Evolutionary conservation across 2,113 vertebrate species (phyloP), one percentile per base, ranked within the genome.

Genomic region (Xerus inauris): DNA sequence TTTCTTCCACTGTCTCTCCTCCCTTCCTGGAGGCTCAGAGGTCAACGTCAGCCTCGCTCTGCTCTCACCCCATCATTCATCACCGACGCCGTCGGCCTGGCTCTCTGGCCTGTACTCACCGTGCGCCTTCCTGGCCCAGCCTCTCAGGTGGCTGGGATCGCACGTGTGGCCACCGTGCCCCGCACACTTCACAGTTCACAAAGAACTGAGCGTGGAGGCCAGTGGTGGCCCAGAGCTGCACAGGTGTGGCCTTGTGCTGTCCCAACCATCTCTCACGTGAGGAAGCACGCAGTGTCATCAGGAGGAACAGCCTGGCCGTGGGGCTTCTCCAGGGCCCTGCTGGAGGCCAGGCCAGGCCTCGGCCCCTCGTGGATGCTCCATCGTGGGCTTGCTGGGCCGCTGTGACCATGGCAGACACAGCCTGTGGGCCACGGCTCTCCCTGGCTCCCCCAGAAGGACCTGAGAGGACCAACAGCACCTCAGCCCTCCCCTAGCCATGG

Each of bases 241-340:
- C 32, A 26, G 49, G 49, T 7, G 8, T 30, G 0, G 22, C 35
- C 24, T 3, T 17, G 87, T 24, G 26, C 14, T 1, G 0, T 8
- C 59, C 35, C 26, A 45, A 19, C 3, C 0, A 0, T 4, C 1
- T 54, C n/a, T 16, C 12, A 6, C 10, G 5, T 40, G 10, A 16
- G 7, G 35, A 65, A 77, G 51, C 1, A 35, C 42, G 40, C 65
- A 19, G 10, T 12, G 72, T 62, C 4, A 2, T 17, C 14, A 8
- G 3, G 51, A 59, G 13, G 47, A 19, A 16, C 12, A 16, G n/a
- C 26, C n/a, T 32, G 40, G 40, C 51, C 1, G 2, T 12, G 51
- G 35, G 17, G 54, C 35, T 5, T 49, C 69, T 67, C 69, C 10
- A 38, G 32, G n/a, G 51, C 20, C 49, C 49, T 49, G 49, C 7